Evolutionary conservation across 1,140 invertebrate species (phyloP).

Genomic region (Meloidogyne chitwoodi): DNA sequence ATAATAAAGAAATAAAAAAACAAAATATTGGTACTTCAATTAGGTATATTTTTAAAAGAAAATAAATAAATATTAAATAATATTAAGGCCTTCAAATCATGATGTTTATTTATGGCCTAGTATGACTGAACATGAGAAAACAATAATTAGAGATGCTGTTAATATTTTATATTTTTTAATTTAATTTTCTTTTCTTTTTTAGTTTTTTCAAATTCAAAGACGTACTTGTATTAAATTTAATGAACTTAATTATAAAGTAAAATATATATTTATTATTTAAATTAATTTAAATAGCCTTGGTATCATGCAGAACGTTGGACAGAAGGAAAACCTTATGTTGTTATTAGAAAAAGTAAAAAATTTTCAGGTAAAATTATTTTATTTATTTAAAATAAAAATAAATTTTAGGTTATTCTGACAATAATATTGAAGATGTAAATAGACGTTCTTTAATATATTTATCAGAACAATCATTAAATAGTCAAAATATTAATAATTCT

Average conservation of each 20-base stretch:
- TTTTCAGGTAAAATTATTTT: slow-evolving; percentile 36
- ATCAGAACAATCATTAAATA: slow-evolving; percentile 45
- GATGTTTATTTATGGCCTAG: slow-evolving; percentile 50
- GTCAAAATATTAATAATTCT: slow-evolving; percentile 38
- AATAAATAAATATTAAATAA: not conserved
- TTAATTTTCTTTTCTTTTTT: not conserved
- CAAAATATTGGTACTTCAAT: not conserved
- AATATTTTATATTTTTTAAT: not conserved
- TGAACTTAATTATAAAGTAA: slow-evolving; percentile 41
- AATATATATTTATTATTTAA: not conserved
- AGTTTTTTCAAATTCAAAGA: slow-evolving; percentile 45
- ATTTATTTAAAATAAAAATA: not conserved
- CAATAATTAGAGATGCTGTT: slow-evolving; percentile 1
- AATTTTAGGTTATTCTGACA: slow-evolving; percentile 57
- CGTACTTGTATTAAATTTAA: slow-evolving; percentile 48
- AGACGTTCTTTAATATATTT: slow-evolving; percentile 50
- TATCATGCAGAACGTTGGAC: slow-evolving; percentile 55
- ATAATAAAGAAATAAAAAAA: not conserved
- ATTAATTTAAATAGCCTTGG: slow-evolving; percentile 48
- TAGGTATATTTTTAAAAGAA: not conserved
- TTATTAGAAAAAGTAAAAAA: slow-evolving; percentile 56
- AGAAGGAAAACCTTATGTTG: slow-evolving; percentile 49
- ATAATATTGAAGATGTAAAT: slow-evolving; percentile 49
- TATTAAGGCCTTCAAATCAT: slow-evolving; percentile 34
- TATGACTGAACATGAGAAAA: not conserved